Evolutionary conservation across 2,113 vertebrate genomes (phyloP), one percentile per base, ranked within the genome.

Genomic region (Platysteira castanea): DNA sequence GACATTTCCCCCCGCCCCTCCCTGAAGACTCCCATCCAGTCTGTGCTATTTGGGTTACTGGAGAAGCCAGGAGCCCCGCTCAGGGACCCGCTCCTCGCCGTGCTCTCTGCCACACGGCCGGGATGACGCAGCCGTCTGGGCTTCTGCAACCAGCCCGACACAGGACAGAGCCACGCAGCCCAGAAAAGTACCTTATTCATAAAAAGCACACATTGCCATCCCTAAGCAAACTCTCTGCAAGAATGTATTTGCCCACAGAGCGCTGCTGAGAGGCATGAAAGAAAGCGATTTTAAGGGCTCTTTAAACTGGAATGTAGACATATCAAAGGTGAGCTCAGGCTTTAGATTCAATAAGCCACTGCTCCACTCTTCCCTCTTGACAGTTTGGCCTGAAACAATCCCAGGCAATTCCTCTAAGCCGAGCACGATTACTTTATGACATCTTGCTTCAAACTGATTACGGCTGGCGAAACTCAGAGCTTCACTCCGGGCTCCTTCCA

Each of bases 11-110:
- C 63, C 13, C 0, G 0, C 24, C 64, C 63, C 37, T 69, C 59
- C 75, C 75, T 46, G 22, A 50, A 49, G 68, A 9, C 12, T 83
- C 53, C 70, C 65, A 14, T n/a, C 31, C 65, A 30, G 53, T 2
- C 3, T 1, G 71, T n/a, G 92, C 70, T 82, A 0, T 30, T 28
- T 17, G 88, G 67, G 70, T 16, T 47, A 1, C 39, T 8, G 67
- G 44, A 44, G 27, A 16, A 81, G 68, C 19, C 73, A 21, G 71
- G 57, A 90, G 33, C 26, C 57, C 0, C 0, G 0, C 1, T 17
- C 12, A 30, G 37, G 68, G 68, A 35, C 11, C 27, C 0, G 1
- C 41, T 41, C 27, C 60, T 44, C 1, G 0, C 6, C 0, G 1
- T 2, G 33, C 83, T 44, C 63, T 39, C 20, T 27, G 75, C 39